phyloP scores from a whole-genome alignment of 2,113 vertebrate species.

The Gavialis gangeticus region DNA sequence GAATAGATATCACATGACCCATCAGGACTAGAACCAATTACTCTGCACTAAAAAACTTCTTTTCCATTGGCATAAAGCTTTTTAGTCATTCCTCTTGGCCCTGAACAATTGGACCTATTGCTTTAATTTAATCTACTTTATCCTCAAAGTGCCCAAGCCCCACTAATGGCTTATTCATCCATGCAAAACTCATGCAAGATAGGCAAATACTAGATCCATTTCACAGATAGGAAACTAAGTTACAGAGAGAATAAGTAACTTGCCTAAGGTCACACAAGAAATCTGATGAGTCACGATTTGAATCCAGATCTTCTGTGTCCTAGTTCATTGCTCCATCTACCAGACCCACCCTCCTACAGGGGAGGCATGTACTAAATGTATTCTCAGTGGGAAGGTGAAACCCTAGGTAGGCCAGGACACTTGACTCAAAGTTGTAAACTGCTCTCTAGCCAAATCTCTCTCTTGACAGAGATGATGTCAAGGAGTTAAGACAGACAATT shows the following conservation, averaged over 20 bases:
- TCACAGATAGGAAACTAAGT: neutral
- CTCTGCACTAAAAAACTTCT: too few relatives aligned
- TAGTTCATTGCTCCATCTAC: neutral
- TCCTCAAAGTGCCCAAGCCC: neutral
- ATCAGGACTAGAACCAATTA: neutral
- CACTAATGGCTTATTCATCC: too few relatives aligned
- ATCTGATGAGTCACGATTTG: neutral
- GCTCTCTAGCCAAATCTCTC: neutral
- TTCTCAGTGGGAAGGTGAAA: neutral
- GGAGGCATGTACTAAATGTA: neutral
- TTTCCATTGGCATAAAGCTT: neutral
- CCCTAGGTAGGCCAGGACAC: neutral
- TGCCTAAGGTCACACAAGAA: neutral
- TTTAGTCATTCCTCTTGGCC: neutral
- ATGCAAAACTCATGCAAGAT: neutral
- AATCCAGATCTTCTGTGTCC: neutral
- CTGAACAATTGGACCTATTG: neutral
- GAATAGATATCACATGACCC: neutral
- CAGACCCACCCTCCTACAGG: neutral
- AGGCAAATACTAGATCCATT: neutral
- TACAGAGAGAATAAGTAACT: neutral
- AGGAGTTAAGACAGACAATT: neutral
- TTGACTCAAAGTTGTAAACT: neutral
- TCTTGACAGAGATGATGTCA: neutral
- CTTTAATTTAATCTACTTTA: neutral